phyloP scores from a whole-genome alignment of 1,140 invertebrate genomes.

The Telenomus remus region DNA sequence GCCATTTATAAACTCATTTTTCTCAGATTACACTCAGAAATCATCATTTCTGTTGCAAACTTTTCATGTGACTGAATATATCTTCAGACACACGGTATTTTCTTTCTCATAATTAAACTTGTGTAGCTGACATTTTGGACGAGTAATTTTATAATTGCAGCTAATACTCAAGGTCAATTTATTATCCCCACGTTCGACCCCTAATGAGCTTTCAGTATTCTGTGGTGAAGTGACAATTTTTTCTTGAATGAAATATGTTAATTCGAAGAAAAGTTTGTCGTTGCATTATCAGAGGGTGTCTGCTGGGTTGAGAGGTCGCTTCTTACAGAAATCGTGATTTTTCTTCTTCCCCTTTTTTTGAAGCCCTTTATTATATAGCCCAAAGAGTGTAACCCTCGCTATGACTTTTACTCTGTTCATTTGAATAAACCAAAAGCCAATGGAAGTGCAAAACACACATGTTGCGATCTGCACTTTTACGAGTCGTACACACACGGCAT shows the following conservation, averaged over 20 bases:
- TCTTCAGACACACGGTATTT: no score
- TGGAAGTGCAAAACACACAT: slow-evolving; percentile 41
- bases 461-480: slow-evolving; percentile 44
- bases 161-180: no score
- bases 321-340: neutral
- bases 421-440: slow-evolving; percentile 68
- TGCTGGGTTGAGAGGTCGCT: neutral
- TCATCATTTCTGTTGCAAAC: no score
- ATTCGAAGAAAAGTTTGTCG: slow-evolving; percentile 28
- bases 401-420: slow-evolving; percentile 70
- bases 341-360: neutral
- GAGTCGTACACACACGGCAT: slow-evolving; percentile 35
- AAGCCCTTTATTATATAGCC: slow-evolving; percentile 30
- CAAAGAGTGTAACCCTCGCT: slow-evolving; percentile 17
- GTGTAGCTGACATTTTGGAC: no score
- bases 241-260: slow-evolving; percentile 32
- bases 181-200: no score
- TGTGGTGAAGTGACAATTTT: slow-evolving; percentile 30
- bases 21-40: no score
- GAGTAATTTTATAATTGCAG: no score
- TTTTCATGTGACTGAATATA: no score
- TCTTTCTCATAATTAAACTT: no score
- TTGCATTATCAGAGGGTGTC: slow-evolving; percentile 1
- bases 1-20: no score
- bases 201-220: slow-evolving; percentile 19